Conservation (phyloP, 92 coral and sea anemone genomes). For the Zoanthus sansibaricus region DNA sequence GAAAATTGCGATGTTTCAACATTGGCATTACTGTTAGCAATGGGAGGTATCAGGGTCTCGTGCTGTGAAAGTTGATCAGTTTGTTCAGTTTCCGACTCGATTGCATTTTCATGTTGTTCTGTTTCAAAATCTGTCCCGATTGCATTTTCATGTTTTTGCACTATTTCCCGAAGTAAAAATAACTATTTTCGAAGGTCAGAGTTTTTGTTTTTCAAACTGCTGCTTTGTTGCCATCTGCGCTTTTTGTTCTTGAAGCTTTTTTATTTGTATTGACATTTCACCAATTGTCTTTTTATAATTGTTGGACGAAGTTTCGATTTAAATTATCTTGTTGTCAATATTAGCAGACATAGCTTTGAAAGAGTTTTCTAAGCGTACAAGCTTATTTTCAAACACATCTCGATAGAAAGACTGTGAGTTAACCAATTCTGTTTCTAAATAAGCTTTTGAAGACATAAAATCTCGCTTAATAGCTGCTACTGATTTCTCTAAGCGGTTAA, state of each 20-base stretch:
- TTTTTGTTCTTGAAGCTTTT: too few relatives aligned
- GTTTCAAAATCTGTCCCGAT: too few relatives aligned
- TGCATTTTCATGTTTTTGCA: too few relatives aligned
- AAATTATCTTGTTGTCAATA: not conserved
- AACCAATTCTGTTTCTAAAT: conserved; percentile 17
- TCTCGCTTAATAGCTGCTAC: conserved; percentile 32
- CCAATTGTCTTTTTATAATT: too few relatives aligned
- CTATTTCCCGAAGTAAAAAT: too few relatives aligned
- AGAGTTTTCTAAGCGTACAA: conserved; percentile 10
- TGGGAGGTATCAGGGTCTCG: not conserved
- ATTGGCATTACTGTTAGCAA: not conserved
- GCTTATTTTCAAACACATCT: conserved; percentile 15
- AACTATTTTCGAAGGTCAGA: too few relatives aligned
- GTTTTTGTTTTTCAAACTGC: too few relatives aligned
- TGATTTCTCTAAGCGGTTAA: conserved; percentile 9
- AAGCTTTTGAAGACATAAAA: conserved; percentile 26
- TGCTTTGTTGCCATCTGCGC: too few relatives aligned
- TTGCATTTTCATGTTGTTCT: too few relatives aligned
- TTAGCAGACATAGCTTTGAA: conserved; percentile 5
- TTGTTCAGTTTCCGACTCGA: too few relatives aligned
- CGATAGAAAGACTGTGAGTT: not conserved
- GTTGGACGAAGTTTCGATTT: not conserved
- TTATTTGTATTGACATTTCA: too few relatives aligned
- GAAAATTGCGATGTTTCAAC: not conserved
- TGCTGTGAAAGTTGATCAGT: too few relatives aligned